Percentiles rank a stretch among this genome's conserved stretches.
These are phyloP conservation scores for Cynoglossus semilaevis DNA, from an alignment of 2,113 vertebrate genomes.

Conservation along the genomic window DNA sequence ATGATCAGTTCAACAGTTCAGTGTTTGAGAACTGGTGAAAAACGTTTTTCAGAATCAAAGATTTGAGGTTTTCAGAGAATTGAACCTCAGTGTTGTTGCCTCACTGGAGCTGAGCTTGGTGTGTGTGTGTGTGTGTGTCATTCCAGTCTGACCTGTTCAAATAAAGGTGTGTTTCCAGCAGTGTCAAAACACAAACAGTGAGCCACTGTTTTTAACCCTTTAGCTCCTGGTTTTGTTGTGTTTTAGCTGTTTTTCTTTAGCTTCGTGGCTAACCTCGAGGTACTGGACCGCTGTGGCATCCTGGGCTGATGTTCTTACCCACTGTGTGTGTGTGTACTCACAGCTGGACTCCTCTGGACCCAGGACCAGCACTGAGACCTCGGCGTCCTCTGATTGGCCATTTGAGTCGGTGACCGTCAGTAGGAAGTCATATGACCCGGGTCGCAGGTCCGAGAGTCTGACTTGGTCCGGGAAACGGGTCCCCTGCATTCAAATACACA, in stretches of 20 bases:
- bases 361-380: slow-evolving; percentile 81
- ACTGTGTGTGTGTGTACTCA: slow-evolving; percentile 66
- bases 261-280: too few relatives aligned
- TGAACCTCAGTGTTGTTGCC: too few relatives aligned
- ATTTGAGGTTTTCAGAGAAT: too few relatives aligned
- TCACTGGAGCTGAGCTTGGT: slow-evolving; percentile 15
- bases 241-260: too few relatives aligned
- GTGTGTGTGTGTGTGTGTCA: slow-evolving; percentile 11
- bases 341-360: slow-evolving; percentile 77
- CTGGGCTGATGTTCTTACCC: too few relatives aligned
- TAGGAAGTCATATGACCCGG: slow-evolving; percentile 81
- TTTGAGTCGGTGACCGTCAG: slow-evolving; percentile 76
- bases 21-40: too few relatives aligned
- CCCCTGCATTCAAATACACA: slow-evolving; percentile 62
- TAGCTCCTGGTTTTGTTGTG: background rate
- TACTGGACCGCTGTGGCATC: too few relatives aligned
- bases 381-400: slow-evolving; percentile 57
- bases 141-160: slow-evolving; percentile 46
- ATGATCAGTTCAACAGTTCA: too few relatives aligned
- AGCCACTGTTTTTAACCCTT: background rate
- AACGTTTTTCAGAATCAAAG: too few relatives aligned
- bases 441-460: slow-evolving; percentile 75
- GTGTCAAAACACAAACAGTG: too few relatives aligned
- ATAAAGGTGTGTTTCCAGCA: background rate
- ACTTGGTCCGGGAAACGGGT: slow-evolving; percentile 70